phyloP scores from a whole-genome alignment of 2,113 vertebrate genomes.

The Solea senegalensis region DNA sequence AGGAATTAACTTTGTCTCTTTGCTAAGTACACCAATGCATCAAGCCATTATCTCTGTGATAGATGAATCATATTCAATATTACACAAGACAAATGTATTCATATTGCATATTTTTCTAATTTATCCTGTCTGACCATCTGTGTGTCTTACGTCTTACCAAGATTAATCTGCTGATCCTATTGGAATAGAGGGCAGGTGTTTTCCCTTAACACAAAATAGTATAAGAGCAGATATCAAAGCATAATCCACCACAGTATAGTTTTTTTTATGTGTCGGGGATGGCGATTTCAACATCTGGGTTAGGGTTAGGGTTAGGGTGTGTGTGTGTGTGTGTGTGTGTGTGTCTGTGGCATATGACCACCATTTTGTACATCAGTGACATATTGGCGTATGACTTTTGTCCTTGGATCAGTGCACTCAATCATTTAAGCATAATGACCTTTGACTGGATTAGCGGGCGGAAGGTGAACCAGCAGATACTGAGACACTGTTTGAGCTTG shows the following conservation, averaged over 20 bases:
- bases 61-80: constrained; percentile 90
- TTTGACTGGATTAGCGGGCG: constrained; percentile 46
- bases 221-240: constrained; percentile 85
- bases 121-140: constrained; percentile 94
- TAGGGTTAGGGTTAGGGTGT: constrained; percentile 19
- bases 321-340: constrained; percentile 23
- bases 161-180: constrained; percentile 92
- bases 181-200: constrained; percentile 87
- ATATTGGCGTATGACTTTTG: constrained; percentile 83
- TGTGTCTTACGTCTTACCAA: constrained; percentile 88
- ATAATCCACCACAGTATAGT: constrained; percentile 86
- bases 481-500: constrained; percentile 18
- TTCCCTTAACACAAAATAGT: constrained; percentile 81
- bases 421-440: constrained; percentile 85
- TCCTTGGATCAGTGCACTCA: constrained; percentile 82
- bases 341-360: constrained; percentile 55
- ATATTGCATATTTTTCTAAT: constrained; percentile 93
- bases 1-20: constrained; percentile 87
- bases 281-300: constrained; percentile 72
- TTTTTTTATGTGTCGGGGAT: constrained; percentile 82
- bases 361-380: constrained; percentile 75
- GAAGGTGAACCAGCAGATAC: constrained; percentile 24
- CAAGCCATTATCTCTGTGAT: constrained; percentile 85
- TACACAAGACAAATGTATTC: constrained; percentile 89
- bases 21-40: constrained; percentile 87